Conservation (phyloP, 2,113 vertebrate genomes). For the Atractosteus spatula region DNA sequence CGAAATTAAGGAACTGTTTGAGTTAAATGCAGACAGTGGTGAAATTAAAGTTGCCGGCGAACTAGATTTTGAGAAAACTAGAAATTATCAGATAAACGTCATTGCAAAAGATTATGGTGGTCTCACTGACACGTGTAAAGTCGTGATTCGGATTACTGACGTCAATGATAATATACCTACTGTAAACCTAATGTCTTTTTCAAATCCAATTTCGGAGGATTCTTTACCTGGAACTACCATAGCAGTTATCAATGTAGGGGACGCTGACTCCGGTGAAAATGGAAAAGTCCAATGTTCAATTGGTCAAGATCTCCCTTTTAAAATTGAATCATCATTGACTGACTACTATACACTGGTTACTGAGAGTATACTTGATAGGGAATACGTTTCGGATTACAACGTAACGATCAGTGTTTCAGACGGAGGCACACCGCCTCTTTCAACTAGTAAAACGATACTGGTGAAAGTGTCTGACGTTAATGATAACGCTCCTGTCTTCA, state of each 20-base stretch:
- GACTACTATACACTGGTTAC: conserved; percentile 57
- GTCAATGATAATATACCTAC: conserved; percentile 60
- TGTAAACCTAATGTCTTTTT: conserved; percentile 61
- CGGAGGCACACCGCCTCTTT: conserved; percentile 44
- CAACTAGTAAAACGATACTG: conserved; percentile 31
- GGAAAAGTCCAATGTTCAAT: conserved; percentile 53
- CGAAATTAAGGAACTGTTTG: conserved; percentile 46
- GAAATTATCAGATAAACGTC: conserved; percentile 40
- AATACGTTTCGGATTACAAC: conserved; percentile 52
- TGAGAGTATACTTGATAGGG: conserved; percentile 50
- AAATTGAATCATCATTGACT: conserved; percentile 53
- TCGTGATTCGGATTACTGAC: conserved; percentile 55
- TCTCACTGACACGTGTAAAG: conserved; percentile 43
- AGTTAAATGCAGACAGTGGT: conserved; percentile 53
- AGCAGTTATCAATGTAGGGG: conserved; percentile 57
- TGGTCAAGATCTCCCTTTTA: conserved; percentile 52
- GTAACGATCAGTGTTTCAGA: conserved; percentile 53
- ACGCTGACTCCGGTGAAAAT: conserved; percentile 57
- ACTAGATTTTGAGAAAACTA: conserved; percentile 54
- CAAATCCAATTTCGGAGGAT: conserved; percentile 50
- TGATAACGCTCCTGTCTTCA: conserved; percentile 28
- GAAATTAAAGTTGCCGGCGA: conserved; percentile 44
- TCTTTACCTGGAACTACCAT: conserved; percentile 53
- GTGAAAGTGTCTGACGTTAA: conserved; percentile 7
- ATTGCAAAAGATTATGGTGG: conserved; percentile 54